A percentile compares a stretch with the other conserved stretches of the same genome.
Conservation (phyloP, 53 echinoderm and acorn worm genomes). For the Echinometra lucunter region DNA sequence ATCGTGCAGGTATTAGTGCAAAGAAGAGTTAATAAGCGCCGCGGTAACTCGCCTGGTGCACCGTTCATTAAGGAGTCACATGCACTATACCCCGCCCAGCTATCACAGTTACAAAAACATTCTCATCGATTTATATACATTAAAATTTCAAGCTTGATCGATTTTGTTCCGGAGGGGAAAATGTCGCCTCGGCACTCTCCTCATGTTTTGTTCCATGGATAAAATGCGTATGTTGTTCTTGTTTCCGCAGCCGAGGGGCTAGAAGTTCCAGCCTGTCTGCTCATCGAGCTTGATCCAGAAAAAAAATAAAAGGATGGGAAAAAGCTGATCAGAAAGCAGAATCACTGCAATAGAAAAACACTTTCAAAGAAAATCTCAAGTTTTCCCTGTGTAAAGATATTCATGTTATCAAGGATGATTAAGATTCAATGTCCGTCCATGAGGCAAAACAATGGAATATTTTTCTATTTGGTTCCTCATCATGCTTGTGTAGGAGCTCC, state of each 20-base stretch:
- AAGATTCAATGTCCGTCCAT: not conserved
- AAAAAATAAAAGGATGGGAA: too few relatives aligned
- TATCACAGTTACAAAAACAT: conserved; percentile 50
- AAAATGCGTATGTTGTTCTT: not conserved
- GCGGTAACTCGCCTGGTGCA: conserved; percentile 36
- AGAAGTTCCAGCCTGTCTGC: not conserved
- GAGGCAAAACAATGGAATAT: too few relatives aligned
- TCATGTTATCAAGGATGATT: not conserved
- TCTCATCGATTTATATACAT: conserved; percentile 41
- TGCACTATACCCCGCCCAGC: conserved; percentile 42
- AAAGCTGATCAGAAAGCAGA: not conserved
- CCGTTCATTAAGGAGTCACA: conserved; percentile 49
- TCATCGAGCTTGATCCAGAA: not conserved
- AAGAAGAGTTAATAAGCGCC: conserved; percentile 52
- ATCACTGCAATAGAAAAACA: not conserved
- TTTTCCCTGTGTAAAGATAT: not conserved
- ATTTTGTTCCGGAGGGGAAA: conserved; percentile 34
- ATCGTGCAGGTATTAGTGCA: conserved; percentile 48
- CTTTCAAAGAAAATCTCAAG: not conserved
- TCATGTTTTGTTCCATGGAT: not conserved
- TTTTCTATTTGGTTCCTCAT: too few relatives aligned
- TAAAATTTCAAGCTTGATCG: conserved; percentile 48
- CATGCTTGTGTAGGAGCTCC: too few relatives aligned
- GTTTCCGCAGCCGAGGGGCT: not conserved
- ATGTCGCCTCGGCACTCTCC: conserved; percentile 48